Evolutionary conservation across 2,113 vertebrate species (phyloP), one percentile per base, ranked within the genome.

Genomic region (Sporophila hypoxantha): DNA sequence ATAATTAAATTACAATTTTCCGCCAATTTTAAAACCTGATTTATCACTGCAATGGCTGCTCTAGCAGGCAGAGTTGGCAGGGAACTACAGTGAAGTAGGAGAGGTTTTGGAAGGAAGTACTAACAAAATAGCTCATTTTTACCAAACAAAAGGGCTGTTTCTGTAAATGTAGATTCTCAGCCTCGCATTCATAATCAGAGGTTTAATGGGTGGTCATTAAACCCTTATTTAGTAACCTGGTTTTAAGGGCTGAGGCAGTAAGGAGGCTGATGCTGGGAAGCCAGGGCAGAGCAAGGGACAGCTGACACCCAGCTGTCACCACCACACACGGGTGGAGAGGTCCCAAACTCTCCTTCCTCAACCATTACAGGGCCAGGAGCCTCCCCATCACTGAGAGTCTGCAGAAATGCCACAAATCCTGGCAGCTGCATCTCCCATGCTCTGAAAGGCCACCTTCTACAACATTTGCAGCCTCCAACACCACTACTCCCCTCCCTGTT

Each of bases 81-180:
- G 34, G 32, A 82, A 61, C 52, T 39, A 22, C 19, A 50, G 26
- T 3, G 14, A 82, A 83, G 25, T 0, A 75, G 53, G 10, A 86
- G 52, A 84, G 50, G 59, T 59, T 84, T 86, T 44, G 60, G 64
- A 88, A 91, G 62, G 70, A 86, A 86, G 44, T 50, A 50, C 2
- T 71, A 88, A 75, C 34, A 90, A 90, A 86, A 84, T 13, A 78
- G 62, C 77, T 92, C 25, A 39, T 75, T 95, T 92, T 83, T 65
- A 53, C 47, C 39, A 39, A 92, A 80, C 11, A 52, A 80, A 87
- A 75, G 73, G 44, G 37, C 23, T 55, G 21, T 36, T 89, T 11
- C 53, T 85, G 64, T 61, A 85, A 71, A 74, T 75, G 77, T 2
- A 68, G 57, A 50, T 66, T 71, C 73, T 59, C n/a, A 87, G n/a